Evolutionary conservation across 1,140 invertebrate genomes (phyloP).

Genomic region (Ostrea denselamellosa): DNA sequence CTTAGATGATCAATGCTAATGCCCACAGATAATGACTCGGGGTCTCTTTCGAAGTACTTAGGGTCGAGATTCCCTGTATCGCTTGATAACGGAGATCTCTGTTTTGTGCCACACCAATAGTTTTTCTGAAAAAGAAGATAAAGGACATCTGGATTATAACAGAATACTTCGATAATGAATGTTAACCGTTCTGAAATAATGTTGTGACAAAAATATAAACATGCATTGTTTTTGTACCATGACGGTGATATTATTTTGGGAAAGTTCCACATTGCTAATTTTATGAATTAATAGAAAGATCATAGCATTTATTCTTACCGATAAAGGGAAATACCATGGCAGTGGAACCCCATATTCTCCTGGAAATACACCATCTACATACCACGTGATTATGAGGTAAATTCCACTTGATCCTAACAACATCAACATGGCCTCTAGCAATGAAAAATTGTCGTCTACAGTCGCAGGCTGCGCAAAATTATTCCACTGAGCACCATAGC

Average conservation of each 20-base stretch:
- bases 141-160: too few species aligned
- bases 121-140: conserved; percentile 55
- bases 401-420: conserved; percentile 80
- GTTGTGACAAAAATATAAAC: too few species aligned
- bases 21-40: conserved; percentile 80
- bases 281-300: too few species aligned
- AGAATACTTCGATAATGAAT: too few species aligned
- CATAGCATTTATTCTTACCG: conserved; percentile 64
- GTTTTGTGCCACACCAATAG: conserved; percentile 80
- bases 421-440: conserved; percentile 77
- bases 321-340: conserved; percentile 79
- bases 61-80: not conserved
- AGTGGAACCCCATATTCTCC: conserved; percentile 81
- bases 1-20: conserved; percentile 59
- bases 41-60: conserved; percentile 81
- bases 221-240: too few species aligned
- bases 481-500: conserved; percentile 67
- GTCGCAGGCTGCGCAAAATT: conserved; percentile 65
- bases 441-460: conserved; percentile 75
- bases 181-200: too few species aligned
- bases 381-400: conserved; percentile 80
- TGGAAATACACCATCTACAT: conserved; percentile 83
- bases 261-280: too few species aligned
- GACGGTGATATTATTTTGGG: too few species aligned
- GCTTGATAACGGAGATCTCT: not conserved